phyloP scores from a whole-genome alignment of 2,888 invertebrate species.

The Rhagonycha fulva region DNA sequence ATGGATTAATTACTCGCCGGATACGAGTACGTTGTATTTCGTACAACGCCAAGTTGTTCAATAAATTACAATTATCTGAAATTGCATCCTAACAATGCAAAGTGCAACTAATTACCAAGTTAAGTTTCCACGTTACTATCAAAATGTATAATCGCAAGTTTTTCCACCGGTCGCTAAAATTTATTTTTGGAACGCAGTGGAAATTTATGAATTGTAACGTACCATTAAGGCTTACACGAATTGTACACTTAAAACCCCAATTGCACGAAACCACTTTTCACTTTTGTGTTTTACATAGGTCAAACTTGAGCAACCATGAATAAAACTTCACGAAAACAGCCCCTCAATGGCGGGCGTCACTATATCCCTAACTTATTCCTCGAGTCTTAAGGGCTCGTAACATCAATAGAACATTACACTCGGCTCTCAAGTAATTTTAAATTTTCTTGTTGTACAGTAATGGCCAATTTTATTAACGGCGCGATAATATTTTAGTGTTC shows the following conservation, averaged over 20 bases:
- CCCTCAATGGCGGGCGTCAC: conserved; percentile 7
- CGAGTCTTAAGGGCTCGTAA: conserved; percentile 21
- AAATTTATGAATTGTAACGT: background rate
- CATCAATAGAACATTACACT: conserved; percentile 27
- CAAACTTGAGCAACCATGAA: conserved; percentile 26
- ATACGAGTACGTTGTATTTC: background rate
- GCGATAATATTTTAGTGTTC: conserved; percentile 25
- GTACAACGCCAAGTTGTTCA: background rate
- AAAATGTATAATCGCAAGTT: background rate
- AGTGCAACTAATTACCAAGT: background rate
- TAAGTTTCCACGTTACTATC: background rate
- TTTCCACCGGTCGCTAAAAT: background rate
- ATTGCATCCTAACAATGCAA: background rate
- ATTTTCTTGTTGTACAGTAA: conserved; percentile 26
- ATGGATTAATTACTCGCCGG: background rate
- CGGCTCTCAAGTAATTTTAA: conserved; percentile 22
- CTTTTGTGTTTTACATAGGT: conserved; percentile 19
- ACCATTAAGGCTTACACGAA: conserved; percentile 11
- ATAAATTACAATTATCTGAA: background rate
- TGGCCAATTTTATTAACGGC: conserved; percentile 27
- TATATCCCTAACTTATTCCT: conserved; percentile 15
- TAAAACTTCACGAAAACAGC: conserved; percentile 16
- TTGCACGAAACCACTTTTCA: conserved; percentile 18
- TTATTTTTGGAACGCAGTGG: background rate
- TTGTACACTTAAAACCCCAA: conserved; percentile 13